phyloP scores from a whole-genome alignment of 2,797 vertebrate species.

The Danio tinwini region DNA sequence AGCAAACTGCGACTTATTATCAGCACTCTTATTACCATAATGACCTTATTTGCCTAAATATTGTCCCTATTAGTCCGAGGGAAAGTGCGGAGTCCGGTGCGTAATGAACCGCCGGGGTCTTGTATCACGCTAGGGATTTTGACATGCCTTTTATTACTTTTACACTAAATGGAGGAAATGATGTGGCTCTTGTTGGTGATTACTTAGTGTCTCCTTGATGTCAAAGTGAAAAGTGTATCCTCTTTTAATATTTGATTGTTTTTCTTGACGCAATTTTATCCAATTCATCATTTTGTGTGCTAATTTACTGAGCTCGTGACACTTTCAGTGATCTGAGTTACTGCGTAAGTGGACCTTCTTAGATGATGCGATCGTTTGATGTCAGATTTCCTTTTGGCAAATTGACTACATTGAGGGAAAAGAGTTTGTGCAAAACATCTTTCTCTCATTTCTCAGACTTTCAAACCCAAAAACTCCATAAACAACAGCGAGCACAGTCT shows the following conservation, averaged over 20 bases:
- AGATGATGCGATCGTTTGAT: conserved; percentile 76
- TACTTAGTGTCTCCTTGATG: conserved; percentile 78
- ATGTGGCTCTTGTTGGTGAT: conserved; percentile 77
- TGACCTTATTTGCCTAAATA: conserved; percentile 78
- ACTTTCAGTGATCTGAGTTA: conserved; percentile 74
- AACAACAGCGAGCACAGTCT: conserved; percentile 65
- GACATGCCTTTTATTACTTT: conserved; percentile 83
- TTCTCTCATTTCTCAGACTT: conserved; percentile 64
- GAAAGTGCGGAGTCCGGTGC: conserved; percentile 71
- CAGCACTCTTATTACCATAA: conserved; percentile 76
- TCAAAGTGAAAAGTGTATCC: conserved; percentile 75
- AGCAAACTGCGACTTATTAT: conserved; percentile 77
- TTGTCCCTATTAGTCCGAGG: conserved; percentile 77
- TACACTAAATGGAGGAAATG: conserved; percentile 85
- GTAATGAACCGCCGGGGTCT: conserved; percentile 76
- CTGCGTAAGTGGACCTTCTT: conserved; percentile 73
- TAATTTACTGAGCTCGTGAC: conserved; percentile 76
- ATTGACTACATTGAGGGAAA: conserved; percentile 63
- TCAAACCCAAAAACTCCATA: conserved; percentile 54
- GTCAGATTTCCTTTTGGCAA: conserved; percentile 71
- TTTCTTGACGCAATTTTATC: conserved; percentile 77
- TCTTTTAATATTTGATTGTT: conserved; percentile 87
- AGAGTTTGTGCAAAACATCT: conserved; percentile 63
- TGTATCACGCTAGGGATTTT: conserved; percentile 65
- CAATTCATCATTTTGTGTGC: conserved; percentile 82